Percentiles rank a stretch among this genome's conserved stretches.
Evolutionary conservation across 2,797 vertebrate genomes (phyloP).

Genomic region (Alcedo quadribrachys): DNA sequence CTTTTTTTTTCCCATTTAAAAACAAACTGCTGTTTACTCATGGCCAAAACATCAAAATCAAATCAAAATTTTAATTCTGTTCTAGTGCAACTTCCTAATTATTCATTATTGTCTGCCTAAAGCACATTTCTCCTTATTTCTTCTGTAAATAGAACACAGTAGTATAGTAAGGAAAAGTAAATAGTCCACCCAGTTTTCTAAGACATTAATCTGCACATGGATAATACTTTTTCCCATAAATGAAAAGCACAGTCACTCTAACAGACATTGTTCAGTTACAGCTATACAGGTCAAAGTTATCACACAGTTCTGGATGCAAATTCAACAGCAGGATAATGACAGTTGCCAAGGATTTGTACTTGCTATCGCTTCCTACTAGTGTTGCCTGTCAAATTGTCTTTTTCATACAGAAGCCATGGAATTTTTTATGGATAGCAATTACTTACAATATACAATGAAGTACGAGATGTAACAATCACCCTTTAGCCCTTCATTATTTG

Average conservation of each 20-base stretch:
- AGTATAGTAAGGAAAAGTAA: neutral
- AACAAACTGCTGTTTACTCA: neutral
- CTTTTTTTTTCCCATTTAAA: neutral
- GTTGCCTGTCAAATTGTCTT: slow-evolving; percentile 81
- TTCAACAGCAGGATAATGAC: slow-evolving; percentile 87
- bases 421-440: slow-evolving; percentile 82
- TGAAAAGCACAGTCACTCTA: slow-evolving; percentile 54
- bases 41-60: neutral
- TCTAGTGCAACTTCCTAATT: neutral
- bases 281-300: slow-evolving; percentile 65
- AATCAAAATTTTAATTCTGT: neutral
- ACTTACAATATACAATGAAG: slow-evolving; percentile 76
- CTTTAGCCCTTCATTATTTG: slow-evolving; percentile 81
- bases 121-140: neutral
- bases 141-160: neutral
- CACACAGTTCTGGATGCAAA: slow-evolving; percentile 75
- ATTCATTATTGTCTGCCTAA: neutral
- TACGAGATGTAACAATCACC: slow-evolving; percentile 78
- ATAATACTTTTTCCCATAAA: slow-evolving; percentile 41
- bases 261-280: slow-evolving; percentile 52
- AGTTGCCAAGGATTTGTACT: slow-evolving; percentile 86
- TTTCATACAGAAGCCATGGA: slow-evolving; percentile 73
- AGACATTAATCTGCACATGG: slow-evolving; percentile 49
- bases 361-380: slow-evolving; percentile 80
- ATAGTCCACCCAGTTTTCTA: neutral